A percentile compares a stretch with the other conserved stretches of the same genome.
These are phyloP conservation scores for Centropristis striata DNA, from an alignment of 2,113 vertebrate genomes.

Conservation along the genomic window DNA sequence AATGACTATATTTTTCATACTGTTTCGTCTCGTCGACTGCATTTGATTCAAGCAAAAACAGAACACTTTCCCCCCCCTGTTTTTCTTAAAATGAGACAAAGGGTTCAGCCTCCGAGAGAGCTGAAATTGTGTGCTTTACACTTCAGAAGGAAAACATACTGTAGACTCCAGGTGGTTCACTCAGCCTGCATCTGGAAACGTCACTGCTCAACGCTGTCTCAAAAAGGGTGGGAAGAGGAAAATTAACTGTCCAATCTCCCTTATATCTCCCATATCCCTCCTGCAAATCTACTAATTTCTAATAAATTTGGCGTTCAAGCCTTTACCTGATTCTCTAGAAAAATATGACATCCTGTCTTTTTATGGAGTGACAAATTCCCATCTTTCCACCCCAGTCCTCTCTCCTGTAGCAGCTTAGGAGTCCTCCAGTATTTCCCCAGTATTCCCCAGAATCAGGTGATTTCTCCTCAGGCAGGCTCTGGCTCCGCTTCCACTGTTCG, in stretches of 20 bases:
- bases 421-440: slow-evolving; percentile 44
- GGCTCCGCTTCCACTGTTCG: slow-evolving; percentile 35
- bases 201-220: slow-evolving; percentile 46
- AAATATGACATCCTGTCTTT: slow-evolving; percentile 70
- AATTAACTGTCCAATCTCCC: slow-evolving; percentile 63
- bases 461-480: slow-evolving; percentile 51
- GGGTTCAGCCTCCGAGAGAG: slow-evolving; percentile 46
- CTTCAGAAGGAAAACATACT: slow-evolving; percentile 73
- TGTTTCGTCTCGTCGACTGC: slow-evolving; percentile 47
- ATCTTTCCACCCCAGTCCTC: slow-evolving; percentile 61
- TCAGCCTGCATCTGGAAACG: slow-evolving; percentile 66
- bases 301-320: slow-evolving; percentile 53
- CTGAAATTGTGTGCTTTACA: slow-evolving; percentile 73
- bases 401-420: slow-evolving; percentile 52
- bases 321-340: slow-evolving; percentile 64
- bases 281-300: slow-evolving; percentile 40
- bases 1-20: slow-evolving; percentile 51
- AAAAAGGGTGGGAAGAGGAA: slow-evolving; percentile 68
- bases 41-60: slow-evolving; percentile 58
- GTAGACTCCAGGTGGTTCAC: slow-evolving; percentile 52
- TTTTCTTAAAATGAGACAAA: slow-evolving; percentile 66
- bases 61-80: slow-evolving; percentile 21
- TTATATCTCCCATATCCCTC: slow-evolving; percentile 38
- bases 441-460: slow-evolving; percentile 54
- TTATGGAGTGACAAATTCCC: slow-evolving; percentile 62